A percentile compares a stretch with the other conserved stretches of the same genome.
Evolutionary conservation across 37 sponge, comb jelly and placozoan species (phyloP).

Genomic region (Halichondria panicea): DNA sequence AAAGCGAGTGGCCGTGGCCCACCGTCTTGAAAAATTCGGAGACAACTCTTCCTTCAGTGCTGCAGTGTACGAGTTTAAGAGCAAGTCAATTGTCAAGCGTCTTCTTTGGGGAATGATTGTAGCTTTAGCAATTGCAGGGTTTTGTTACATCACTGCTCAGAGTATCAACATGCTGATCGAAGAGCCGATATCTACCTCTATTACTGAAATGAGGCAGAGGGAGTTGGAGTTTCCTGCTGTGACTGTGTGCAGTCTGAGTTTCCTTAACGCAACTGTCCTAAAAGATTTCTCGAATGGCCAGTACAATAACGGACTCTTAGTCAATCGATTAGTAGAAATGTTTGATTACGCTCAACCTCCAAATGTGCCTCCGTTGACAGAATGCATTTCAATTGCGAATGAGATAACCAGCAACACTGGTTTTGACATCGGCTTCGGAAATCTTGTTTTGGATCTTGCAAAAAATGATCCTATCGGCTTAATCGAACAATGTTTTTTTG

Average conservation of each 20-base stretch:
- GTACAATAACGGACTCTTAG: too few species aligned
- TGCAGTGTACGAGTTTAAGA: too few species aligned
- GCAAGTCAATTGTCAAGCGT: background rate
- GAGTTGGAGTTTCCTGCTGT: slow-evolving; percentile 18
- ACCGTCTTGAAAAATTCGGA: too few species aligned
- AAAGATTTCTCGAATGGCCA: too few species aligned
- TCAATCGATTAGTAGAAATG: too few species aligned
- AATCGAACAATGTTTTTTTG: background rate
- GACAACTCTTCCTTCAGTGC: too few species aligned
- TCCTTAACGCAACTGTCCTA: background rate
- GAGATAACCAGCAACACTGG: background rate
- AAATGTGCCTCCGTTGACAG: too few species aligned
- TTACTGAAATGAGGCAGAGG: background rate
- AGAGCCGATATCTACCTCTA: slow-evolving; percentile 4
- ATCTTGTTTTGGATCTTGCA: background rate
- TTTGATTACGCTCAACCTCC: too few species aligned
- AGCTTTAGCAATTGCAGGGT: background rate
- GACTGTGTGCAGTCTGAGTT: slow-evolving; percentile 21
- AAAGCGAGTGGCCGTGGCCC: too few species aligned
- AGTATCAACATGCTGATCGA: background rate
- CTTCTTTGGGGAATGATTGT: slow-evolving; percentile 7
- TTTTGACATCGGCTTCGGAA: background rate
- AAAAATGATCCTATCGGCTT: background rate
- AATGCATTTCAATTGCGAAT: too few species aligned
- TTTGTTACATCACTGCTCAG: background rate